Percentiles rank a stretch among this genome's conserved stretches.
These are phyloP conservation scores for Balaeniceps rex DNA, from an alignment of 2,113 vertebrate species.

Conservation along the genomic window DNA sequence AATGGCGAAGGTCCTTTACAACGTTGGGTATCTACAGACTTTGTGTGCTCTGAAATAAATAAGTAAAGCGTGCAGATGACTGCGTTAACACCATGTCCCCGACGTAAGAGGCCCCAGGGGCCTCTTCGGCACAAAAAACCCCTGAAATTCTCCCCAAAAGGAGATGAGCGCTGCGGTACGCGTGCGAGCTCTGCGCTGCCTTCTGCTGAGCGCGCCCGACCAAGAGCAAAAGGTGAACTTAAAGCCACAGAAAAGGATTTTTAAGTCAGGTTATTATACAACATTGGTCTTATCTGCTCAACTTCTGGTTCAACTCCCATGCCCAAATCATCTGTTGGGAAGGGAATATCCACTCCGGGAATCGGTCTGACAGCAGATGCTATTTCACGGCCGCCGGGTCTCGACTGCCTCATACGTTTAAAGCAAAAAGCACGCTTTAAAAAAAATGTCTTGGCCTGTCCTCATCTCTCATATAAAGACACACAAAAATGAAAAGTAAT, in stretches of 20 bases:
- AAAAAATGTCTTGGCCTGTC: neutral
- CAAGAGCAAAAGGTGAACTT: neutral
- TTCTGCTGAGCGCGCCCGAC: fast-evolving
- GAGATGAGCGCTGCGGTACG: fast-evolving
- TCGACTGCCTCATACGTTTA: neutral
- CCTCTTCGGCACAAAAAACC: neutral
- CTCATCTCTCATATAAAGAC: neutral
- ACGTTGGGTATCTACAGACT: neutral
- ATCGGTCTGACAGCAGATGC: neutral
- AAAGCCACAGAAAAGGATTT: neutral
- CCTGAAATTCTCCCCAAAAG: neutral
- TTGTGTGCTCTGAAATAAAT: neutral
- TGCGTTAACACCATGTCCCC: fast-evolving
- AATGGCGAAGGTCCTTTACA: neutral
- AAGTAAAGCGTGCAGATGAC: neutral
- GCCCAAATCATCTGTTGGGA: neutral
- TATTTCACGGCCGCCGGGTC: neutral
- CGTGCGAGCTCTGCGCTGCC: fast-evolving
- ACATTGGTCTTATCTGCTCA: neutral
- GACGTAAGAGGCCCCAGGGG: neutral
- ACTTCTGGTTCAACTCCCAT: neutral
- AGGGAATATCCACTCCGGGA: neutral
- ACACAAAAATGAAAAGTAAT: neutral
- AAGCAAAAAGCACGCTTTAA: neutral
- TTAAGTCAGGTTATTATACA: neutral